A percentile compares a stretch with the other conserved stretches of the same genome.
These are phyloP conservation scores for Mormoops blainvillei DNA, from an alignment of 2,113 vertebrate genomes.

Conservation along the genomic window DNA sequence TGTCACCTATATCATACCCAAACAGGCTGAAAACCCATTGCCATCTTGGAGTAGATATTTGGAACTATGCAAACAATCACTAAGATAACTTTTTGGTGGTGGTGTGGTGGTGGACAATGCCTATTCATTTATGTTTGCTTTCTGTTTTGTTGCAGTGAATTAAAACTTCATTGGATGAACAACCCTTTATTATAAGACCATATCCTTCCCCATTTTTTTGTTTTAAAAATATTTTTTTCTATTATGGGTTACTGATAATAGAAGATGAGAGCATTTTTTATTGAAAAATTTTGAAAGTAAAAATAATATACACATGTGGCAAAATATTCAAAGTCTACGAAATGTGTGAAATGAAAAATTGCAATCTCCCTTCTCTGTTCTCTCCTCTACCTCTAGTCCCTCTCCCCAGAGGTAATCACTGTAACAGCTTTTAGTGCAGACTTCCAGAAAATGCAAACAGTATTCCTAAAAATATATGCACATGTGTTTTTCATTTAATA, in stretches of 20 bases:
- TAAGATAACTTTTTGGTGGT: neutral
- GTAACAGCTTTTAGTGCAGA: neutral
- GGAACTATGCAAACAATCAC: neutral
- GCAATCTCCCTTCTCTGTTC: neutral
- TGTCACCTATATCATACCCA: neutral
- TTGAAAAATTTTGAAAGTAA: neutral
- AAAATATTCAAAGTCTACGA: neutral
- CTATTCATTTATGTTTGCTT: neutral
- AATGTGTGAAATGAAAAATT: neutral
- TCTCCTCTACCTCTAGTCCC: neutral
- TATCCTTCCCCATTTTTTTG: neutral
- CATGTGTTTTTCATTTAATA: neutral
- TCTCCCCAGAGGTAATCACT: neutral
- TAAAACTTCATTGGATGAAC: neutral
- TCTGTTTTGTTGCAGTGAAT: neutral
- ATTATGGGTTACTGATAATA: neutral
- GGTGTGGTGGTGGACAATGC: rapidly evolving
- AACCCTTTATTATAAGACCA: neutral
- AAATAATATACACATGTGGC: neutral
- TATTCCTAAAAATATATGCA: neutral
- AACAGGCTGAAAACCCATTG: neutral
- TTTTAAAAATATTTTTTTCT: neutral
- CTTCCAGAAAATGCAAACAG: constrained; percentile 27
- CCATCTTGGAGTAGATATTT: neutral
- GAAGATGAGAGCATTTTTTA: neutral